These are phyloP conservation scores for Syrista parreyssii DNA, from an alignment of 2,888 invertebrate genomes.

Conservation along the genomic window DNA sequence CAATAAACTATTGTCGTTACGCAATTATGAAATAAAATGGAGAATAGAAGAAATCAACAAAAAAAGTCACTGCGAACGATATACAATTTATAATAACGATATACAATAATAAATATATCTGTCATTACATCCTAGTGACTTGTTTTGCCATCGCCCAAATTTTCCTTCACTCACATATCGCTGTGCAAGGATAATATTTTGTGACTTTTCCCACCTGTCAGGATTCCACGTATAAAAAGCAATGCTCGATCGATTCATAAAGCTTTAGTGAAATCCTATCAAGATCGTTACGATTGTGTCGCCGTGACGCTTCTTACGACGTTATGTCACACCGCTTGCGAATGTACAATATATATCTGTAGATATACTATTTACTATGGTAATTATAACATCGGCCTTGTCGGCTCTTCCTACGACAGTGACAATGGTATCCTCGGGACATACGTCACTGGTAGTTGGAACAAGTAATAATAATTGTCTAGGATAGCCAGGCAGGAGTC, in stretches of 20 bases:
- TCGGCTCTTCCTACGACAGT: not conserved
- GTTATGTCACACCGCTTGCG: not conserved
- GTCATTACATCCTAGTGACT: not conserved
- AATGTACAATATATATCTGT: not conserved
- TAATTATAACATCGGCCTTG: not conserved
- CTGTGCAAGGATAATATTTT: too few species aligned
- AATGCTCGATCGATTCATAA: not conserved
- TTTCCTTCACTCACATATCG: too few species aligned
- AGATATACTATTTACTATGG: not conserved
- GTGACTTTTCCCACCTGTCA: not conserved
- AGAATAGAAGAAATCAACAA: not conserved
- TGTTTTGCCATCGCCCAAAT: not conserved
- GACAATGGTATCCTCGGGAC: not conserved
- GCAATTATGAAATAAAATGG: not conserved
- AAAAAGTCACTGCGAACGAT: not conserved
- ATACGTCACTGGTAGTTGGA: not conserved
- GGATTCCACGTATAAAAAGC: not conserved
- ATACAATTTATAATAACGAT: not conserved
- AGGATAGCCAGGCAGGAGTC: not conserved
- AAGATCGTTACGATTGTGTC: not conserved
- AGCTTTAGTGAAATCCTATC: not conserved
- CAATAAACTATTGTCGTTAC: not conserved
- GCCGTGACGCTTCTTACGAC: not conserved
- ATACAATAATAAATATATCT: not conserved
- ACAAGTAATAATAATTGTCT: not conserved